Conservation (phyloP, 1,140 invertebrate genomes). For the Leptinotarsa defecta region DNA sequence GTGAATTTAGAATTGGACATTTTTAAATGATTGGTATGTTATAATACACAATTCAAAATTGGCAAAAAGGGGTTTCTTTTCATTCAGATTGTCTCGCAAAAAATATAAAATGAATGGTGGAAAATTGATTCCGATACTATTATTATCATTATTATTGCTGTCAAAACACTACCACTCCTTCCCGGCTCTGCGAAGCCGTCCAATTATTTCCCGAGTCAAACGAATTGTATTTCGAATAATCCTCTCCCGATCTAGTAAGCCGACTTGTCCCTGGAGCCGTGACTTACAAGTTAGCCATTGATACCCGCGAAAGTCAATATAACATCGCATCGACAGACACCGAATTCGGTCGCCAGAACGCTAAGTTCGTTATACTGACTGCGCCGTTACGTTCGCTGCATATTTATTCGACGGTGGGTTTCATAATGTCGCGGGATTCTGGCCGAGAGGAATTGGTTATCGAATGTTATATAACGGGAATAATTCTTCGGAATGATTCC, state of each 20-base stretch:
- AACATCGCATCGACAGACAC: background rate
- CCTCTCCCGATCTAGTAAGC: slow-evolving; percentile 17
- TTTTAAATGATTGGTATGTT: no score
- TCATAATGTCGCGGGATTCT: background rate
- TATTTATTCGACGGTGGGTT: background rate
- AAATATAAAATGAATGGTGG: no score
- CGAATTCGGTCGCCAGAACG: background rate
- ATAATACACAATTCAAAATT: no score
- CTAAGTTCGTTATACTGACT: slow-evolving; percentile 16
- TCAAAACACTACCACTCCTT: background rate
- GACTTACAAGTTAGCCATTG: slow-evolving; percentile 9
- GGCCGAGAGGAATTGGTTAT: background rate
- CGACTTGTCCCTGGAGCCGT: slow-evolving; percentile 9
- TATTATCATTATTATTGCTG: no score
- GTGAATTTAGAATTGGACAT: no score
- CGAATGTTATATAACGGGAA: no score
- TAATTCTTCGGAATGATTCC: no score
- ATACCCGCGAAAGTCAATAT: slow-evolving; percentile 18
- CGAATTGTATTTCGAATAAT: slow-evolving; percentile 13
- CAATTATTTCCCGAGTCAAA: background rate
- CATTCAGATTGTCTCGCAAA: no score
- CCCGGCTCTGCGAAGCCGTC: background rate
- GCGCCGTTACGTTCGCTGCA: slow-evolving; percentile 11
- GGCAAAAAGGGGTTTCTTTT: no score
- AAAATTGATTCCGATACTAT: no score